These are phyloP conservation scores for Lates calcarifer DNA, from an alignment of 2,113 vertebrate species.

Conservation along the genomic window DNA sequence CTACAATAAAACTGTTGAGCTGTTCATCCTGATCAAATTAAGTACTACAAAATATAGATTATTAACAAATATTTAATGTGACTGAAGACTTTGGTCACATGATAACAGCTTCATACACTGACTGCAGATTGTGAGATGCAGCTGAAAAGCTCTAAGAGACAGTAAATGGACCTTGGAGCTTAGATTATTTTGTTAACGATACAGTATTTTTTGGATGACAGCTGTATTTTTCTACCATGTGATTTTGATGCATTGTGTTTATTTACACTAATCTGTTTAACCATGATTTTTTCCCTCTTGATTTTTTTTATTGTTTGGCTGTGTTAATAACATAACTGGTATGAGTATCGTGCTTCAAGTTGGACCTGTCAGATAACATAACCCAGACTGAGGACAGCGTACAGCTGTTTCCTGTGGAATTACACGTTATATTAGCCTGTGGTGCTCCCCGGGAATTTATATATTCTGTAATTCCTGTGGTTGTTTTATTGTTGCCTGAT, in stretches of 20 bases:
- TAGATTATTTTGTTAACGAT: too few relatives aligned
- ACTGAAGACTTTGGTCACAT: neutral
- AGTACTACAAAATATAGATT: too few relatives aligned
- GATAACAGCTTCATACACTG: neutral
- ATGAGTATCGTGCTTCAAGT: conserved; percentile 28
- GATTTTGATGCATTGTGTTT: neutral
- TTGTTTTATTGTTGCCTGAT: conserved; percentile 29
- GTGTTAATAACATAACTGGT: conserved; percentile 3
- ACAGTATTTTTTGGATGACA: neutral
- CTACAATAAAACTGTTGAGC: neutral
- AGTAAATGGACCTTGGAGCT: neutral
- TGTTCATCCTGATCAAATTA: neutral
- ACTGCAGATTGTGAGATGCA: too few relatives aligned
- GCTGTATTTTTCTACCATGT: neutral
- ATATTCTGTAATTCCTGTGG: conserved; percentile 20
- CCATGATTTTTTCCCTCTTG: neutral
- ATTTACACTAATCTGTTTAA: neutral
- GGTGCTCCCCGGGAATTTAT: neutral
- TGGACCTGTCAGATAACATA: conserved; percentile 25
- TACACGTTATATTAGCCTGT: neutral
- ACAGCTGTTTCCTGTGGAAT: conserved; percentile 53
- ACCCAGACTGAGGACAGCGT: conserved; percentile 11
- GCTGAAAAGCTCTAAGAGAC: neutral
- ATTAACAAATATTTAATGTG: too few relatives aligned
- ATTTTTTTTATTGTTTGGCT: neutral